phyloP scores from a whole-genome alignment of 2,888 invertebrate genomes.

The Monoplex corrugatus region DNA sequence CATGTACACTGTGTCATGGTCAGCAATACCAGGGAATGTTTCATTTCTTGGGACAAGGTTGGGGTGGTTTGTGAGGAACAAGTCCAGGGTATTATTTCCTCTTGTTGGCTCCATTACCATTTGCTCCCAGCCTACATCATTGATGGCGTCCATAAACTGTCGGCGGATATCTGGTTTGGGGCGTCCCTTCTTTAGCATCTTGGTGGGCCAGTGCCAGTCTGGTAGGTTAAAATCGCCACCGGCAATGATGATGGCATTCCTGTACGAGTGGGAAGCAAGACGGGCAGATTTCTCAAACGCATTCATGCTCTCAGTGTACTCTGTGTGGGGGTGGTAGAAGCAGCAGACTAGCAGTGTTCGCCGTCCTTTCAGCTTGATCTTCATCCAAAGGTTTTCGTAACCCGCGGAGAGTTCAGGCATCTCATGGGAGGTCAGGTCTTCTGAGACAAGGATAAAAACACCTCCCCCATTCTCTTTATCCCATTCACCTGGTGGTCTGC shows the following conservation, averaged over 20 bases:
- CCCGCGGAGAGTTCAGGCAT: neutral
- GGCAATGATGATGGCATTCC: conserved; percentile 11
- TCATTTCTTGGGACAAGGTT: conserved; percentile 16
- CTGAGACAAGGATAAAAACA: neutral
- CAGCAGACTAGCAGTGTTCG: conserved; percentile 30
- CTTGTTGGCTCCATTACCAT: neutral
- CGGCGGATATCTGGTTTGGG: conserved; percentile 12
- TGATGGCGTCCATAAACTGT: conserved; percentile 31
- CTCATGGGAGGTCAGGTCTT: conserved; percentile 5
- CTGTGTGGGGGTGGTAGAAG: conserved; percentile 29
- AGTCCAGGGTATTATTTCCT: neutral
- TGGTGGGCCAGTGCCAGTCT: conserved; percentile 35
- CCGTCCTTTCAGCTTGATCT: conserved; percentile 36
- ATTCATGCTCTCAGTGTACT: conserved; percentile 26
- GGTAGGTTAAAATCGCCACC: too few relatives aligned
- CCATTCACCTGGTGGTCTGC: too few relatives aligned
- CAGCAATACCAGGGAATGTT: conserved; percentile 30
- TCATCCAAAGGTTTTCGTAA: conserved; percentile 11
- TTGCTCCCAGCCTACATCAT: conserved; percentile 25
- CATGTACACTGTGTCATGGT: conserved; percentile 31
- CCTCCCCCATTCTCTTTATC: neutral
- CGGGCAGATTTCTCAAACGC: conserved; percentile 35
- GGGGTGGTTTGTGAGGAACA: conserved; percentile 23
- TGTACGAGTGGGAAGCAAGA: too few relatives aligned
- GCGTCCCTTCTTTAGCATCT: conserved; percentile 4